Conservation (phyloP, 1,140 invertebrate species). For the Drosophila fuyamai region DNA sequence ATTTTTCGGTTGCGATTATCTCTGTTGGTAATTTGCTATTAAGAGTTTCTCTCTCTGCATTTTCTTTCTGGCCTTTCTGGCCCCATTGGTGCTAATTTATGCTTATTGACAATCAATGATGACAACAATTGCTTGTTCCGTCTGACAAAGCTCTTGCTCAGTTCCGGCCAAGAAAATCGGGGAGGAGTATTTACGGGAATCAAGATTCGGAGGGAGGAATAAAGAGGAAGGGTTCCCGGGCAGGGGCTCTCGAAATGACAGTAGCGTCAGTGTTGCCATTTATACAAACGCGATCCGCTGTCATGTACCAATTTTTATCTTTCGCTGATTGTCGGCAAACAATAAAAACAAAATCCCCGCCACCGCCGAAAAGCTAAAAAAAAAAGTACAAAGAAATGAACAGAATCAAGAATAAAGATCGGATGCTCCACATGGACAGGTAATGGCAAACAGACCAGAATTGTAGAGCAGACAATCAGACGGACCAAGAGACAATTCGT, state of each 20-base stretch:
- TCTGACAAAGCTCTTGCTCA: constrained; percentile 53
- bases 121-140: constrained; percentile 84
- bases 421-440: constrained; percentile 42
- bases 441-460: constrained; percentile 57
- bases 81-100: constrained; percentile 83
- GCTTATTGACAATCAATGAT: constrained; percentile 84
- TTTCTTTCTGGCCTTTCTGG: constrained; percentile 11
- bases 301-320: constrained; percentile 84
- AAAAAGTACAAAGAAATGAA: constrained; percentile 39
- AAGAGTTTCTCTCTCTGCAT: neutral
- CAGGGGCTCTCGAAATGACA: constrained; percentile 73
- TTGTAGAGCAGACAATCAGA: constrained; percentile 71
- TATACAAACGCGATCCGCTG: constrained; percentile 84
- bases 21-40: neutral
- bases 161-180: constrained; percentile 39
- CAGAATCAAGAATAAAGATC: constrained; percentile 20
- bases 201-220: neutral
- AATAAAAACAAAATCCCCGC: constrained; percentile 78
- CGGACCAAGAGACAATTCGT: constrained; percentile 80
- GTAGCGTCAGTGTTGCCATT: constrained; percentile 83
- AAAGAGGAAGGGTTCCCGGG: neutral
- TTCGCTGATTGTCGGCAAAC: constrained; percentile 83
- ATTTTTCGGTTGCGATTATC: too few species aligned
- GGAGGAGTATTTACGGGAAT: neutral
- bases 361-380: constrained; percentile 42